Conservation (phyloP, 2,797 vertebrate genomes). For the Alosa sapidissima region DNA sequence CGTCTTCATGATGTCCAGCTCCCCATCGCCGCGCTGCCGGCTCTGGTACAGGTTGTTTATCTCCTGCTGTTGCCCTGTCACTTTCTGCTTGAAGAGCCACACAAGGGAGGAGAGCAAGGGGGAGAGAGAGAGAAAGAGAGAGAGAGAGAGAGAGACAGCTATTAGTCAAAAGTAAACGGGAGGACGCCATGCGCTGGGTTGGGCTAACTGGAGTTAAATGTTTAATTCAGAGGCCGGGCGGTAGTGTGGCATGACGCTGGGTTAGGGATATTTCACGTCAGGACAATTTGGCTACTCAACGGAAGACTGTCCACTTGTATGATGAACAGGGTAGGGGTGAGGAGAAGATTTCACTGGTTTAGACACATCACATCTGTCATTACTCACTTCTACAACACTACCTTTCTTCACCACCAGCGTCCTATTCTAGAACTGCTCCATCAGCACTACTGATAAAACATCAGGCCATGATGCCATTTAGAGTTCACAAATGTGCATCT, state of each 20-base stretch:
- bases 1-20: conserved; percentile 78
- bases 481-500: not conserved
- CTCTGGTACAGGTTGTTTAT: conserved; percentile 77
- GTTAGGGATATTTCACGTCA: not conserved
- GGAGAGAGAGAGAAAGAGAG: conserved; percentile 31
- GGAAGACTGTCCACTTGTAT: not conserved
- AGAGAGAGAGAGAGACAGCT: conserved; percentile 36
- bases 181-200: conserved; percentile 30
- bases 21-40: conserved; percentile 74
- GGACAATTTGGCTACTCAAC: not conserved
- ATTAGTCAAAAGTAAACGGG: conserved; percentile 45
- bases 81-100: conserved; percentile 68
- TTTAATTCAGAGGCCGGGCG: not conserved
- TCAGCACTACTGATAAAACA: not conserved
- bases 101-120: conserved; percentile 28
- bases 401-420: not conserved
- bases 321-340: not conserved
- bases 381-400: not conserved
- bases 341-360: not conserved
- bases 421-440: not conserved
- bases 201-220: conserved; percentile 28
- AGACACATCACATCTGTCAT: not conserved
- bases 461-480: not conserved
- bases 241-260: conserved; percentile 4
- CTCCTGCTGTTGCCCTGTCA: conserved; percentile 79